These are phyloP conservation scores for Drosophila diplacantha DNA, from an alignment of 2,888 invertebrate genomes.

Conservation along the genomic window DNA sequence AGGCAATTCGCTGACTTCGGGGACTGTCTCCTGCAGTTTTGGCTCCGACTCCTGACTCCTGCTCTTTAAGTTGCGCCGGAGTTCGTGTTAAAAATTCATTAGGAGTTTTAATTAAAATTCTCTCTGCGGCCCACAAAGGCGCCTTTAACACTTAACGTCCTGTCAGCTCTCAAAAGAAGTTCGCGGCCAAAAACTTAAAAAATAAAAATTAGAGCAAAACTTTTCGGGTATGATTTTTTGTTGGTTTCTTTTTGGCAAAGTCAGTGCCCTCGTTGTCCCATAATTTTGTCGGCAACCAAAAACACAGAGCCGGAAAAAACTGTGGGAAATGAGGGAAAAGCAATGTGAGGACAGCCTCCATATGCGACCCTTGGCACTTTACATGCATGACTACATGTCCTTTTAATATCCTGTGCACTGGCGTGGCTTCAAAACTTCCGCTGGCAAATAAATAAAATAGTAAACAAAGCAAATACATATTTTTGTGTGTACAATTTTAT, in stretches of 20 bases:
- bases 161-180: constrained; percentile 27
- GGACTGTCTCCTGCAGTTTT: constrained; percentile 19
- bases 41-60: constrained; percentile 1
- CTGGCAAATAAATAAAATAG: constrained; percentile 56
- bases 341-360: constrained; percentile 48
- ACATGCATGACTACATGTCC: constrained; percentile 68
- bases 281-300: constrained; percentile 33
- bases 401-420: constrained; percentile 66
- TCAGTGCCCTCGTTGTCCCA: constrained; percentile 37
- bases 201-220: constrained; percentile 13
- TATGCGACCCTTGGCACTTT: constrained; percentile 57
- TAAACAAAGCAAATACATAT: constrained; percentile 6
- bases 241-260: constrained; percentile 17
- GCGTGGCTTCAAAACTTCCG: constrained; percentile 56
- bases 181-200: no score
- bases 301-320: constrained; percentile 3
- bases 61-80: constrained; percentile 27
- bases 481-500: not conserved
- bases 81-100: constrained; percentile 63
- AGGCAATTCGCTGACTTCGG: constrained; percentile 31
- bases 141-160: constrained; percentile 26
- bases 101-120: constrained; percentile 62
- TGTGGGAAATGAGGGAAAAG: not conserved
- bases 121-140: constrained; percentile 29
- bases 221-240: constrained; percentile 5